Conservation (phyloP, 2,113 vertebrate genomes). For the Chrysochloris asiatica region DNA sequence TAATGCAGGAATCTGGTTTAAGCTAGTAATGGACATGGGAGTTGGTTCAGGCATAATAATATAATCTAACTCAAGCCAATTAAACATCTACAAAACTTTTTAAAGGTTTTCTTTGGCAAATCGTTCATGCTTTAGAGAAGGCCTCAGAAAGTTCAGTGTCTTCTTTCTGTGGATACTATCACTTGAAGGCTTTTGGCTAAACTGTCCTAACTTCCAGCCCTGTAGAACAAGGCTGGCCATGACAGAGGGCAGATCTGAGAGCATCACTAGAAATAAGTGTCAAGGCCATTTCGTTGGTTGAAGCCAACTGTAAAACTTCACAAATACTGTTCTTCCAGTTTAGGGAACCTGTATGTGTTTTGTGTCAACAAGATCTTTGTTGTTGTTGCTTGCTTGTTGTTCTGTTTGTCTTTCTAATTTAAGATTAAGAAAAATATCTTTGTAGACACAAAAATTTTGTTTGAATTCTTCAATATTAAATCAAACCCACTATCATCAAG, state of each 20-base stretch:
- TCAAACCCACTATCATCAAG: not conserved
- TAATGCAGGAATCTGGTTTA: not conserved
- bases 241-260: not conserved
- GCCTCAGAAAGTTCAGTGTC: not conserved
- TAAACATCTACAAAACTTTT: not conserved
- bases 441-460: not conserved
- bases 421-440: not conserved
- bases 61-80: not conserved
- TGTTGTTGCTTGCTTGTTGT: too few species aligned
- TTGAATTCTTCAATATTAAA: not conserved
- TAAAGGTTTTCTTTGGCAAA: not conserved
- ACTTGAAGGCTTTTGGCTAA: not conserved
- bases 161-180: not conserved
- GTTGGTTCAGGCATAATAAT: not conserved
- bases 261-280: not conserved
- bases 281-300: too few species aligned
- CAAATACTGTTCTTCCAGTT: not conserved
- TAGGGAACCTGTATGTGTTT: not conserved
- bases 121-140: not conserved
- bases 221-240: fast-evolving
- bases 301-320: not conserved
- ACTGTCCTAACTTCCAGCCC: not conserved
- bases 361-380: not conserved
- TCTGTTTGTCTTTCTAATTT: not conserved
- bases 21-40: not conserved